Base-by-base conservation (phyloP, 35 echinoderm and acorn worm genomes). In the Patiria miniata region DNA sequence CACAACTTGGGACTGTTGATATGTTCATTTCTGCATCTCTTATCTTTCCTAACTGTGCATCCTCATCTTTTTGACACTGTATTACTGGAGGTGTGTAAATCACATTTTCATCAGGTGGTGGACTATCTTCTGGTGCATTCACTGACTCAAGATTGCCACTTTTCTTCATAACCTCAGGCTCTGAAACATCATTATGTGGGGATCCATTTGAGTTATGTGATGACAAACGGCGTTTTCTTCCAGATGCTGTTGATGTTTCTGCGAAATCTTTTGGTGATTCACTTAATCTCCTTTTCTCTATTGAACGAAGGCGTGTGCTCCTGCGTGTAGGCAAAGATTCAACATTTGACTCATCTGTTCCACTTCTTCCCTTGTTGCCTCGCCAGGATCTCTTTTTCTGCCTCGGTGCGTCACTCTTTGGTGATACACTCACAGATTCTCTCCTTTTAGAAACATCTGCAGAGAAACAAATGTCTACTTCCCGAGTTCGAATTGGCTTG, bases 121-220 rank as follows among this genome's bases (percentile, higher is more conserved):
- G 65, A 73, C 65, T 30, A 18, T 61, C 58, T 30, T 23, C 26
- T 73, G 65, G 14, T 34, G 14, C 65, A 26, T 73, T 26, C 14
- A 12, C 65, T 73, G 65, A 10, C 14, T 73, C 65, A 73, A 22
- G 26, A 32, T 30, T 26, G 65, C 14, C 15, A 30, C 65, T 28
- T 9, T 16, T 73, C 29, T 73, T 73, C 19, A 0, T 30, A 34
- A 73, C 65, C 14, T 28, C 19, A 14, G 65, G 14, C 12, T 73
- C 65, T 3, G 34, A 32, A 10, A 23, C 29, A 34, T 32, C 34
- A 34, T 73, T 9, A 0, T 12, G 34, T 73, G 65, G 65, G 29
- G 65, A 73, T 73, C 34, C 65, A 73, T 26, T 30, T 73, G 65
- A 73, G 9, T 73, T 73, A 73, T 34, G 65, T 26, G 65, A 73